Evolutionary conservation across 1,140 invertebrate species (phyloP).

Genomic region (Agrilus planipennis): DNA sequence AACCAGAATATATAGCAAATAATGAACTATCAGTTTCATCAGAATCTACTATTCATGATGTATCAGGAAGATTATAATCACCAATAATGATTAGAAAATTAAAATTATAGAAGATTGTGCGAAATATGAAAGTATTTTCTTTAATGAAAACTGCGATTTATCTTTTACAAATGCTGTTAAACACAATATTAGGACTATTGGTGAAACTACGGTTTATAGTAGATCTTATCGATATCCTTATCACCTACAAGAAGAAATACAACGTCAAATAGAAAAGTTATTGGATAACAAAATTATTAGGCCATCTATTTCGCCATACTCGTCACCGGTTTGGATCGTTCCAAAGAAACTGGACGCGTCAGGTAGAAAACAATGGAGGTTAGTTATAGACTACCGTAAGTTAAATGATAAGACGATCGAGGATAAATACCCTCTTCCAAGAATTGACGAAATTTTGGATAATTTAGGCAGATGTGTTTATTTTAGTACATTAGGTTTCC

Average conservation of each 20-base stretch:
- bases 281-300: conserved; percentile 9
- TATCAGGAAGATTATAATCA: no score
- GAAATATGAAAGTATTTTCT: conserved; percentile 3
- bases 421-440: no score
- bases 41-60: no score
- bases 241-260: conserved; percentile 3
- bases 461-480: no score
- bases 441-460: no score
- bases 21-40: no score
- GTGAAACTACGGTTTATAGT: conserved; percentile 1
- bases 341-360: conserved; percentile 7
- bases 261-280: conserved; percentile 7
- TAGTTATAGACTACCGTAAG: conserved; percentile 34
- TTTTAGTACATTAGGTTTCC: no score
- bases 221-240: conserved; percentile 7
- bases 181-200: conserved; percentile 5
- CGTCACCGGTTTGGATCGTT: conserved; percentile 7
- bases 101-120: neutral
- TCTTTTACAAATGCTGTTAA: conserved; percentile 4
- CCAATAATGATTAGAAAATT: conserved; percentile 1
- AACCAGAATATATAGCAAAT: no score
- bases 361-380: conserved; percentile 17
- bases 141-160: conserved; percentile 6
- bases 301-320: conserved; percentile 6
- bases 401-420: conserved; percentile 31